These are phyloP conservation scores for Enteromius anoplus DNA, from an alignment of 2,797 vertebrate genomes.

Conservation along the genomic window DNA sequence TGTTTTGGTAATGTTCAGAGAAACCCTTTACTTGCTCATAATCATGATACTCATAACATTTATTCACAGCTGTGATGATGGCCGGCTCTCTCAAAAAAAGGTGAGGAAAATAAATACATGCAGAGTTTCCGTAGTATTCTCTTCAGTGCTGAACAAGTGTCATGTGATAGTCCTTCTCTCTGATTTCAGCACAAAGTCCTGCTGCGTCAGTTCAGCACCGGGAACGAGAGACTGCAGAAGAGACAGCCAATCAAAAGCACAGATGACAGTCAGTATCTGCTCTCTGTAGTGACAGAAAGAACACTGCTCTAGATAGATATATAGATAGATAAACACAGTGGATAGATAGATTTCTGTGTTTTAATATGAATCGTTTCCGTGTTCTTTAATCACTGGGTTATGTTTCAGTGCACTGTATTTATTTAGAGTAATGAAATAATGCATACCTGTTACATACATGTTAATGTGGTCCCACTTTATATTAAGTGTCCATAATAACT, in stretches of 20 bases:
- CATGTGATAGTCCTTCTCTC: conserved; percentile 25
- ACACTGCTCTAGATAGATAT: background rate
- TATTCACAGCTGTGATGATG: conserved; percentile 84
- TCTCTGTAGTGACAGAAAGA: background rate
- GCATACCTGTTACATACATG: too few species aligned
- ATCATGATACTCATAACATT: conserved; percentile 45
- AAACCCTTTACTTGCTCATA: background rate
- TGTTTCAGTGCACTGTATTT: too few species aligned
- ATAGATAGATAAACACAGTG: too few species aligned
- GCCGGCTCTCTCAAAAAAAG: conserved; percentile 88
- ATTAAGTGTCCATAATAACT: too few species aligned
- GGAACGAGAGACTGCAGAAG: conserved; percentile 91
- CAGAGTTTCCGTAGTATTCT: background rate
- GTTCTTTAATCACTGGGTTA: too few species aligned
- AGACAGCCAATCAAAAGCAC: conserved; percentile 88
- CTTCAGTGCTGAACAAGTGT: conserved; percentile 6
- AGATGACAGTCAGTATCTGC: conserved; percentile 86
- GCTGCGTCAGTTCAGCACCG: conserved; percentile 89
- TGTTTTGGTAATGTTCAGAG: background rate
- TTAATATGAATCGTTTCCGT: too few species aligned
- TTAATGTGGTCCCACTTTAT: too few species aligned
- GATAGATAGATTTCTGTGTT: too few species aligned
- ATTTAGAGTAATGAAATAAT: too few species aligned
- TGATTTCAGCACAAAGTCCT: conserved; percentile 91
- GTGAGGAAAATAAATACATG: conserved; percentile 66